Percentiles rank a stretch among this genome's conserved stretches.
phyloP scores from a whole-genome alignment of 2,888 invertebrate species.

The Mythimna albipuncta region DNA sequence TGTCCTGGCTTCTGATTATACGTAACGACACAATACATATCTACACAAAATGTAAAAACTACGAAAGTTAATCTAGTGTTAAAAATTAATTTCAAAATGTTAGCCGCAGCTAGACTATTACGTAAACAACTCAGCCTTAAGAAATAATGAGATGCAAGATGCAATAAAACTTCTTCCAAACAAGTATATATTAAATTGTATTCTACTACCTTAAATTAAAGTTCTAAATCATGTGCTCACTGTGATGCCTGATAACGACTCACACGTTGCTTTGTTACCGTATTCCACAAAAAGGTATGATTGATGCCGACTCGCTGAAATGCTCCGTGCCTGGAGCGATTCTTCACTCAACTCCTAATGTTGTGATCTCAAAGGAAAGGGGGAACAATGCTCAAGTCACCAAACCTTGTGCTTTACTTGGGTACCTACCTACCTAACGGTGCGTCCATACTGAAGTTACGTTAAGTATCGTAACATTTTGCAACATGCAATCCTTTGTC shows the following conservation, averaged over 20 bases:
- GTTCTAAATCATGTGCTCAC: conserved; percentile 24
- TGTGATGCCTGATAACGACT: conserved; percentile 44
- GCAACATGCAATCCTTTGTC: no score
- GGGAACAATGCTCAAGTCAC: conserved; percentile 37
- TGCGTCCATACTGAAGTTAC: no score
- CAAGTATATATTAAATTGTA: conserved; percentile 13
- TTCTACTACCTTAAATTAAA: conserved; percentile 3
- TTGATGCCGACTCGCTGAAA: conserved; percentile 61
- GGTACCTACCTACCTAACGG: neutral
- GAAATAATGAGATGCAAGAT: neutral
- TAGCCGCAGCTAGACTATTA: no score
- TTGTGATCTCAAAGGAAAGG: conserved; percentile 55
- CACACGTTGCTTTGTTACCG: conserved; percentile 50
- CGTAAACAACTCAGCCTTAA: neutral
- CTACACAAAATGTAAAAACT: no score
- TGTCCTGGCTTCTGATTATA: no score
- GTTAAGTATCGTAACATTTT: no score
- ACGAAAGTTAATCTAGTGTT: no score
- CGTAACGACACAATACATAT: no score
- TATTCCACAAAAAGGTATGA: conserved; percentile 65
- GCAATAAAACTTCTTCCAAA: neutral
- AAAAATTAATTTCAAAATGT: no score
- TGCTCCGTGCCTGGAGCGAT: conserved; percentile 58
- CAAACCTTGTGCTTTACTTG: conserved; percentile 12
- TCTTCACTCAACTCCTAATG: conserved; percentile 58